Conservation (phyloP, 1,140 invertebrate species). For the Oreohelix idahoensis region DNA sequence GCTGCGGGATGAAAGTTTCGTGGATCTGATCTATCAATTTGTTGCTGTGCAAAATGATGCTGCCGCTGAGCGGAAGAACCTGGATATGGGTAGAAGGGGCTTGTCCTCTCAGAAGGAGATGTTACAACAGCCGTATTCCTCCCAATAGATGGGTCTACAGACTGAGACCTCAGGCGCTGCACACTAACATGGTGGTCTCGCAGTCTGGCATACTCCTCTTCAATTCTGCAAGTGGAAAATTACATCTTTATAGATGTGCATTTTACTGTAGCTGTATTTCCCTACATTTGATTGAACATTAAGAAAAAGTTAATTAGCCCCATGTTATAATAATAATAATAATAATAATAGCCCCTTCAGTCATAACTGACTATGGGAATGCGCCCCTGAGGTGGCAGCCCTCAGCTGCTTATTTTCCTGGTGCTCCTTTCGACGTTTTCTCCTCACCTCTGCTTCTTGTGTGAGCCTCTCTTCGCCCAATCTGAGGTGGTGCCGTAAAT, state of each 20-base stretch:
- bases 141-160: conserved; percentile 24
- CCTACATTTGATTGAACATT: too few species aligned
- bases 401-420: too few species aligned
- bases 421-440: too few species aligned
- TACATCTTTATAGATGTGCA: neutral
- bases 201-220: conserved; percentile 26
- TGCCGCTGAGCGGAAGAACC: neutral
- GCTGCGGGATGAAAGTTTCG: conserved; percentile 7
- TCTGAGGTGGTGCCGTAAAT: too few species aligned
- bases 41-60: neutral
- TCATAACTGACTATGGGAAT: too few species aligned
- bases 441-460: too few species aligned
- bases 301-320: too few species aligned
- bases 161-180: conserved; percentile 30
- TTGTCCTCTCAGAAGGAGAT: conserved; percentile 1
- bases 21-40: conserved; percentile 22
- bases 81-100: conserved; percentile 24
- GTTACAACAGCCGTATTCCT: neutral
- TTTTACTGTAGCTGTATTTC: too few species aligned
- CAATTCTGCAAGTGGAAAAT: conserved; percentile 23
- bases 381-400: too few species aligned
- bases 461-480: too few species aligned
- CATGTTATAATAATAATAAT: too few species aligned
- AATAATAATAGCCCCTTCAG: too few species aligned
- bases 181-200: conserved; percentile 17